Evolutionary conservation across 2,888 invertebrate species (phyloP).

Genomic region (Andrena flavipes): DNA sequence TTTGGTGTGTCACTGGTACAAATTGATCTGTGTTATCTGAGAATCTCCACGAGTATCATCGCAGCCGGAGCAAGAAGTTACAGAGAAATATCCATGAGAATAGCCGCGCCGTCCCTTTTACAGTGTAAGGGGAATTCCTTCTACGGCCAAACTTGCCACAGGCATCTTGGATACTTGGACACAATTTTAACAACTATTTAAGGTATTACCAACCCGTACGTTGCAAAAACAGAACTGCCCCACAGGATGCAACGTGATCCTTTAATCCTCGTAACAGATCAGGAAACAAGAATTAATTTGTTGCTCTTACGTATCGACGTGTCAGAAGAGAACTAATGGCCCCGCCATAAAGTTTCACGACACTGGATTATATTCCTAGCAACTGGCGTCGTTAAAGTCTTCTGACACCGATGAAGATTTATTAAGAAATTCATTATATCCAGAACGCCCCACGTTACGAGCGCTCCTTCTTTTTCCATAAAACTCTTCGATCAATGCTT

Average conservation of each 20-base stretch:
- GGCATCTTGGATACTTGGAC: conserved; percentile 9
- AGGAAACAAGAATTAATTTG: background rate
- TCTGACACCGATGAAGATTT: conserved; percentile 33
- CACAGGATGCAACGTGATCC: background rate
- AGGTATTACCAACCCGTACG: background rate
- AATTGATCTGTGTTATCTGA: background rate
- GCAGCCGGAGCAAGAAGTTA: conserved; percentile 3
- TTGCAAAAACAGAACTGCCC: background rate
- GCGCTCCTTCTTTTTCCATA: conserved; percentile 13
- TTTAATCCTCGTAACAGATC: background rate
- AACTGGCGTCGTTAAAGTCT: conserved; percentile 4
- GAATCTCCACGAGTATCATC: background rate
- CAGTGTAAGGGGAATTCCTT: conserved; percentile 14
- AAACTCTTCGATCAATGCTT: conserved; percentile 26
- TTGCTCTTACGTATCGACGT: background rate
- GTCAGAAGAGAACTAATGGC: background rate
- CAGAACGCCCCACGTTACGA: background rate
- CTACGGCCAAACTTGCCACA: conserved; percentile 9
- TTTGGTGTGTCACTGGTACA: background rate
- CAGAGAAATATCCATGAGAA: conserved; percentile 18
- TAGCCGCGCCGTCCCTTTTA: conserved; percentile 13
- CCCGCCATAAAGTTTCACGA: background rate
- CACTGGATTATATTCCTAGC: background rate
- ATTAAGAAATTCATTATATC: conserved; percentile 48
- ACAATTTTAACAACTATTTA: conserved; percentile 23